Base-by-base conservation (phyloP, 2,113 vertebrate species). In the Atherinomorus stipes region DNA sequence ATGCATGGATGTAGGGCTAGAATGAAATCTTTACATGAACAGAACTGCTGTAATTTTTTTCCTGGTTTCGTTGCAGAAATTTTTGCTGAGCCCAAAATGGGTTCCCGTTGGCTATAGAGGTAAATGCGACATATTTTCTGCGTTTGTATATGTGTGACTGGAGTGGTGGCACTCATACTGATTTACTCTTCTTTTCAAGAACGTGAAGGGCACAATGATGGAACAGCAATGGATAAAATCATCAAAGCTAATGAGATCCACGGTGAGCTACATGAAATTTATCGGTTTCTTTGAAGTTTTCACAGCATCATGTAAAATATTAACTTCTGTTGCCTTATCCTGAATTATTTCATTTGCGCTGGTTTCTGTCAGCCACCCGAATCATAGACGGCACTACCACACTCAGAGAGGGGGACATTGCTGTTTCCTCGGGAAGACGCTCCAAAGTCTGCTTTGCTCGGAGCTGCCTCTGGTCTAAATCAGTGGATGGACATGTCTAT, bases 171-270 rank as follows among this genome's bases (percentile, higher is more conserved):
- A 22, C 13, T 25, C 28, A 7, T 1, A 21, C 47, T 85, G 22
- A 83, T 61, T 61, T 16, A 11, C 0, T 74, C 18, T 83, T 65
- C 11, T 74, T 69, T 81, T 68, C 38, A 56, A 91, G 89, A 85
- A 47, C 77, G 53, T 13, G 56, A 76, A n/a, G 64, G 79, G 3
- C 34, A 57, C 9, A 76, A 26, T 18, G 82, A 86, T 28, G 72
- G 56, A 78, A 90, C 89, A 7, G 90, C 88, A 12, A 94, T 94
- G 93, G 93, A 94, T 67, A 85, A 87, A 64, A 95, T 94, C 47
- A 94, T 93, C 37, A 86, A 90, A 83, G 57, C 84, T 3, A 95
- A 93, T 71, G 92, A 92, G 73, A 70, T 83, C 7, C 84, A 89
- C 81, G 79, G 94, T 93, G 82, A 85, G 64, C 21, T 53, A 6